Evolutionary conservation across 2,113 vertebrate species (phyloP), one percentile per base, ranked within the genome.

Genomic region (Limnothrissa miodon): DNA sequence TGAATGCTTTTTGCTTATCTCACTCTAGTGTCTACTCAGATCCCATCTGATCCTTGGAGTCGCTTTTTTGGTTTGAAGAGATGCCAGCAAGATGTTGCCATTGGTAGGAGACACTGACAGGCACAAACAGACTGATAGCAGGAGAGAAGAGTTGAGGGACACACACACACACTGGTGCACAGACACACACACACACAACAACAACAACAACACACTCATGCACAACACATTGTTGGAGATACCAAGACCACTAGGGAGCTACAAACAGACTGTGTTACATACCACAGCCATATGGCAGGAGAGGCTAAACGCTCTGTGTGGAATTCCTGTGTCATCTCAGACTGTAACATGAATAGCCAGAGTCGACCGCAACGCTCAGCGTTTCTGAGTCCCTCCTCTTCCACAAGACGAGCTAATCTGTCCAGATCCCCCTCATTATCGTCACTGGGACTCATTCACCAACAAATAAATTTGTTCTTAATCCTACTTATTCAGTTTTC

Each of bases 301-400:
- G 62, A 66, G n/a, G 62, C 62, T 70, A 53, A 70, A 36, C 17
- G 62, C 15, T 70, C 62, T 17, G 62, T 70, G 62, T 15, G 62
- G 62, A 70, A 70, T 70, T 70, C 62, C 62, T 36, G 29, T 70
- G 62, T 70, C 62, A 36, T 70, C 62, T 70, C 29, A 29, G 29
- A 36, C 33, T 36, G 29, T 70, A 70, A 70, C 62, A 70, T 70
- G 62, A 70, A 70, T 29, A 70, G 62, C 29, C 62, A 36, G 25
- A 13, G 11, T 29, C 15, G 62, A 70, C 62, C 62, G 33, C 62
- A 70, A 70, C 36, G 62, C 62, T 1, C 33, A 36, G 29, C 3
- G 62, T 36, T 36, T 70, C 62, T 36, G 62, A 70, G 15, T 33
- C 62, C 13, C 62, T 70, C 29, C 1, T 15, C 62, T 15, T 70